Percentiles rank a stretch among this genome's conserved stretches.
These are phyloP conservation scores for Phycodurus eques DNA, from an alignment of 2,113 vertebrate species.

Conservation along the genomic window DNA sequence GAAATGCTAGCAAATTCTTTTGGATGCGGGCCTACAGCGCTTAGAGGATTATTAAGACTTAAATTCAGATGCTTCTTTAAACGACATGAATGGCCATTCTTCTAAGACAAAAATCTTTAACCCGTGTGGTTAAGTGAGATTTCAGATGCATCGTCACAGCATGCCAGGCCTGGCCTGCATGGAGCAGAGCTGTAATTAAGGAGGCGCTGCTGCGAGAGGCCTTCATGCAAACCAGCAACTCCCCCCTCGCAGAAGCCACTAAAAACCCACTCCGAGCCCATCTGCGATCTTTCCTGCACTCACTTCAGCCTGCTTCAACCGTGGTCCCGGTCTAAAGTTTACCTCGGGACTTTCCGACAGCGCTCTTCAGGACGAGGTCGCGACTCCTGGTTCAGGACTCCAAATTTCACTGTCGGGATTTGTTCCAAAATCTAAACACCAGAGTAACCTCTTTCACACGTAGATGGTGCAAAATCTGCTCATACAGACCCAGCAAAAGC, in stretches of 20 bases:
- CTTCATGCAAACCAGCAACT: conserved; percentile 62
- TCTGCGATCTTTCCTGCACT: conserved; percentile 43
- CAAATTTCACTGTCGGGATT: not conserved
- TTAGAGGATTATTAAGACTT: conserved; percentile 2
- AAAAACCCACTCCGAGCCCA: conserved; percentile 52
- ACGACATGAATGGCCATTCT: conserved; percentile 6
- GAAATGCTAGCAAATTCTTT: conserved; percentile 15
- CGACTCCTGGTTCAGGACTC: not conserved
- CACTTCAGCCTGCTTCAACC: conserved; percentile 41
- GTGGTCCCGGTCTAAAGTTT: conserved; percentile 37
- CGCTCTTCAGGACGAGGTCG: not conserved
- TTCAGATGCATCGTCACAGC: conserved; percentile 32
- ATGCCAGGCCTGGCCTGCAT: conserved; percentile 64
- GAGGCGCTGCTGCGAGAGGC: conserved; percentile 44
- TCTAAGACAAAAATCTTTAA: conserved; percentile 28
- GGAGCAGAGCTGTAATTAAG: conserved; percentile 62
- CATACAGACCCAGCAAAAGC: no score
- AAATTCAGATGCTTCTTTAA: not conserved
- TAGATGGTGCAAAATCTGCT: no score
- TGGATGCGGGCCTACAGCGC: no score
- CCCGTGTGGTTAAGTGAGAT: conserved; percentile 16
- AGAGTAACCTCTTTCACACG: not conserved
- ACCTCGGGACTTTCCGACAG: conserved; percentile 54
- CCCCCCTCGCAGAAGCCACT: conserved; percentile 65
- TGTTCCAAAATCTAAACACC: not conserved